Evolutionary conservation across 2,888 invertebrate genomes (phyloP).

Genomic region (Pseudanteris insignis): DNA sequence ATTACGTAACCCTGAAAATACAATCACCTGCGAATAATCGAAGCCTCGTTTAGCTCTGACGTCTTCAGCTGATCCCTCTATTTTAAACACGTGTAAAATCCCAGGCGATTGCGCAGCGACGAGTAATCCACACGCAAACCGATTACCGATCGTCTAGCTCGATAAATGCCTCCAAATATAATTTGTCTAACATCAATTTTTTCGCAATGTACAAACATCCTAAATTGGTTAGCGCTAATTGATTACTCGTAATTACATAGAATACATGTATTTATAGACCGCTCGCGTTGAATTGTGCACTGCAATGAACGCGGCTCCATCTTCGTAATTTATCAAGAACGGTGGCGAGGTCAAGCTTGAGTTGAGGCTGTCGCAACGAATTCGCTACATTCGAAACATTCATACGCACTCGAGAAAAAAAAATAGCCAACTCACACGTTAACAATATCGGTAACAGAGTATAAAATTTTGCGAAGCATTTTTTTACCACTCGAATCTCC

Average conservation of each 20-base stretch:
- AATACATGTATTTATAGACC: slow-evolving; percentile 42
- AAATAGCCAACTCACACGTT: too few relatives aligned
- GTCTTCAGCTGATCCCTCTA: too few relatives aligned
- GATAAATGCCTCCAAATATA: slow-evolving; percentile 27
- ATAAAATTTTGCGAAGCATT: too few relatives aligned
- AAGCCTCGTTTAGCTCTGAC: too few relatives aligned
- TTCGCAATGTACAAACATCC: slow-evolving; percentile 42
- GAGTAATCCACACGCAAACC: slow-evolving; percentile 28
- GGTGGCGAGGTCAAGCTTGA: slow-evolving; percentile 34
- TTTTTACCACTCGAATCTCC: too few relatives aligned
- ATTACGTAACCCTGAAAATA: too few relatives aligned
- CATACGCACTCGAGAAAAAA: slow-evolving; percentile 1
- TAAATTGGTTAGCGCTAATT: slow-evolving; percentile 30
- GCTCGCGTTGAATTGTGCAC: slow-evolving; percentile 24
- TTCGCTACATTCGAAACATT: too few relatives aligned
- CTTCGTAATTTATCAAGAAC: too few relatives aligned
- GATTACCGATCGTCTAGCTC: slow-evolving; percentile 37
- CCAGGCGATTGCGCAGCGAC: slow-evolving; percentile 21
- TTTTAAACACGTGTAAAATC: slow-evolving; percentile 25
- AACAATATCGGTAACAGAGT: too few relatives aligned
- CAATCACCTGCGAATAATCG: too few relatives aligned
- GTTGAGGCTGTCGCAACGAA: slow-evolving; percentile 24
- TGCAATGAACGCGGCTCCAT: slow-evolving; percentile 14
- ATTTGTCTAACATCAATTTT: slow-evolving; percentile 32
- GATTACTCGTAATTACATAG: slow-evolving; percentile 37